Evolutionary conservation across 2,113 vertebrate genomes (phyloP).

Genomic region (Upupa epops): DNA sequence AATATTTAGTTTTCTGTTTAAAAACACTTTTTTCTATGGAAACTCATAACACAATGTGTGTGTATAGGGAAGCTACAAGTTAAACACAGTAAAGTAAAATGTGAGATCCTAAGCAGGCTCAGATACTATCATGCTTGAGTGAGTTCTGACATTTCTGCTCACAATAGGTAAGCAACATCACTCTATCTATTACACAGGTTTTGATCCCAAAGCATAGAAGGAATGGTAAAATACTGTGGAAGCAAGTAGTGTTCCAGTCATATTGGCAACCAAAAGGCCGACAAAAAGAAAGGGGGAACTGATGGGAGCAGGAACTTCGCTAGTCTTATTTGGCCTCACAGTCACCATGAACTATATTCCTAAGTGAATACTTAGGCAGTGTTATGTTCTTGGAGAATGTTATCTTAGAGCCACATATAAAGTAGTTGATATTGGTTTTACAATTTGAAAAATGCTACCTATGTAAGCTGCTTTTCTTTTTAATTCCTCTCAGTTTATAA

Average conservation of each 20-base stretch:
- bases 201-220: background rate
- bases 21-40: background rate
- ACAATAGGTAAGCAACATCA: background rate
- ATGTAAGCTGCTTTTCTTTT: background rate
- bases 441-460: background rate
- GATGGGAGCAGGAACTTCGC: background rate
- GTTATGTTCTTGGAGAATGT: background rate
- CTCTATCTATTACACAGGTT: background rate
- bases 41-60: background rate
- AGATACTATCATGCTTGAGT: background rate
- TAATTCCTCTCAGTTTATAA: background rate
- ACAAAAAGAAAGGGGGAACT: background rate
- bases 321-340: background rate
- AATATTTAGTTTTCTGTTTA: slow-evolving; percentile 46
- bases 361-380: background rate
- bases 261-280: background rate
- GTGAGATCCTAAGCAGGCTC: background rate
- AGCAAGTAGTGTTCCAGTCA: background rate
- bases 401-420: background rate
- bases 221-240: background rate
- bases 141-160: background rate
- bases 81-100: background rate
- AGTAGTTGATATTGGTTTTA: background rate
- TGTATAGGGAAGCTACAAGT: background rate
- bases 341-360: background rate